Evolutionary conservation across 2,888 invertebrate genomes (phyloP).

Genomic region (Harpagoxenus sublaevis): DNA sequence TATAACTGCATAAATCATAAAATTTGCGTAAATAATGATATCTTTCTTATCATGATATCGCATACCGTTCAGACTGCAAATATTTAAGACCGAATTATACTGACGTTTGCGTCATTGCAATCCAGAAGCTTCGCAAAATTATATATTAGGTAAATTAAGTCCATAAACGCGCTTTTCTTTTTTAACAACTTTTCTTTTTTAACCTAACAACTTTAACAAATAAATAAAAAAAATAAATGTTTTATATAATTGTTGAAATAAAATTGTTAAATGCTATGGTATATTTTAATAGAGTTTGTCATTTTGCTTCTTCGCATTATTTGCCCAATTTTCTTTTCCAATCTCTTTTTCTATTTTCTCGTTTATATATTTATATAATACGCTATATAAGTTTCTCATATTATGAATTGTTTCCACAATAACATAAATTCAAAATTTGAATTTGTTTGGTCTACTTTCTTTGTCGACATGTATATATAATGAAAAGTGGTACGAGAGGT

Average conservation of each 20-base stretch:
- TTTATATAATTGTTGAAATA: background rate
- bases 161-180: background rate
- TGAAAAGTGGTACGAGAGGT: conserved; percentile 20
- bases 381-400: too few species aligned
- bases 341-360: background rate
- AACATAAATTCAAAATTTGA: background rate
- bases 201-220: background rate
- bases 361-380: background rate
- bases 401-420: background rate
- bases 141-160: background rate
- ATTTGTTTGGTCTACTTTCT: background rate
- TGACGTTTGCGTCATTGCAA: background rate
- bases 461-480: conserved; percentile 16
- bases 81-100: conserved; percentile 5
- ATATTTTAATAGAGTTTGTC: background rate
- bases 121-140: background rate
- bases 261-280: background rate
- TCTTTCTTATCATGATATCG: conserved; percentile 8
- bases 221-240: too few species aligned
- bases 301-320: background rate
- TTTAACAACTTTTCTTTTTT: background rate
- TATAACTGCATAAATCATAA: conserved; percentile 1
- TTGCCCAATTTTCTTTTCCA: background rate
- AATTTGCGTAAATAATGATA: conserved; percentile 12
- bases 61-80: background rate